Conservation (phyloP, 2,797 vertebrate genomes). For the Labroides dimidiatus region DNA sequence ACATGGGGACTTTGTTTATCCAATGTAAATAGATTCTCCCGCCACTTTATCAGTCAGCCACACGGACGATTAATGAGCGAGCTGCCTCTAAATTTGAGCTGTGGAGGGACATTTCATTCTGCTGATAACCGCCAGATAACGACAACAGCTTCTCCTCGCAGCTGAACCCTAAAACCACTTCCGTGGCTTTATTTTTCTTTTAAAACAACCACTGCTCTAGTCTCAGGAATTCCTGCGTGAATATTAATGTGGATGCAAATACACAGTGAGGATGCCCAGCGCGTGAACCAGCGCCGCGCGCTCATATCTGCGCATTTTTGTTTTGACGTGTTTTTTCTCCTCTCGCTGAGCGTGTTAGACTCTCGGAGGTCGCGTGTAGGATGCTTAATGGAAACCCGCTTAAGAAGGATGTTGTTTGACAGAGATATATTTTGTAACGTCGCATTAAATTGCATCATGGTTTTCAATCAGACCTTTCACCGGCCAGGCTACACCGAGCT, state of each 20-base stretch:
- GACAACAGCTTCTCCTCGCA: conserved; percentile 52
- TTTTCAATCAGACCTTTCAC: conserved; percentile 65
- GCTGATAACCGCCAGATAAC: conserved; percentile 40
- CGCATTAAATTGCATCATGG: conserved; percentile 81
- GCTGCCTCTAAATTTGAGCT: conserved; percentile 29
- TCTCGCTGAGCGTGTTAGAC: conserved; percentile 46
- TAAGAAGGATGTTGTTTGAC: conserved; percentile 44
- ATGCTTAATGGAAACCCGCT: conserved; percentile 8
- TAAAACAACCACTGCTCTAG: conserved; percentile 58
- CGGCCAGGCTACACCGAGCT: conserved; percentile 58
- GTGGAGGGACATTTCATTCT: conserved; percentile 25
- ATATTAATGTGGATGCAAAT: conserved; percentile 79
- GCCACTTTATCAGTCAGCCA: conserved; percentile 14
- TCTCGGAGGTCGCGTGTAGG: conserved; percentile 46
- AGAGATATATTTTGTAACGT: conserved; percentile 69
- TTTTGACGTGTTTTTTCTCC: conserved; percentile 55
- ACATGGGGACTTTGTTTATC: neutral
- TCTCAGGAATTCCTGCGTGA: conserved; percentile 72
- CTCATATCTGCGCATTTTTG: conserved; percentile 69
- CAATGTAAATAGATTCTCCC: conserved; percentile 1
- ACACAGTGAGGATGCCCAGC: conserved; percentile 70
- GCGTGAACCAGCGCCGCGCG: conserved; percentile 69
- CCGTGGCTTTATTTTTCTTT: conserved; percentile 16
- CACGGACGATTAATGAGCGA: conserved; percentile 26
- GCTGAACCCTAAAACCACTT: conserved; percentile 56